Evolutionary conservation across 2,888 invertebrate species (phyloP).

Genomic region (Theretra japonica): DNA sequence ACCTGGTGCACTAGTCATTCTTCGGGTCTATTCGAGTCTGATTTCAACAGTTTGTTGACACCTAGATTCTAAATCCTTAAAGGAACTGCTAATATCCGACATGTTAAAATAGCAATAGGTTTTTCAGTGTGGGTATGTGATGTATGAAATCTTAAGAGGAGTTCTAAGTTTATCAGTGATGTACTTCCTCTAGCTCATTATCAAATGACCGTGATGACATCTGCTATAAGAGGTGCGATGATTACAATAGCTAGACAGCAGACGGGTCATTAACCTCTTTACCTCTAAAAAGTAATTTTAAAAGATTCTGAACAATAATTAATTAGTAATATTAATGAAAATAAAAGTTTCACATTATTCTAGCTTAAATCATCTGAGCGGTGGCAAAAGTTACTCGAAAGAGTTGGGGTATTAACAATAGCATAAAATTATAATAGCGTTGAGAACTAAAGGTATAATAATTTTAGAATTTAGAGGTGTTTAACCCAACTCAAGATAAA

Average conservation of each 20-base stretch:
- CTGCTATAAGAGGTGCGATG: no score
- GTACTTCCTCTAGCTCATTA: no score
- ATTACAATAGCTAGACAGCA: not conserved
- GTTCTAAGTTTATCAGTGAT: no score
- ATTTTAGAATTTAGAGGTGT: not conserved
- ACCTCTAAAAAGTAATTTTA: not conserved
- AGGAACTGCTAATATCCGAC: no score
- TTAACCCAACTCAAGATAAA: not conserved
- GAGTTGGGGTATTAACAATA: not conserved
- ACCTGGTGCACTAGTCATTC: no score
- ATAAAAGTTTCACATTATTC: not conserved
- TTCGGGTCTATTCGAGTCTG: no score
- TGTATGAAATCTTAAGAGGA: no score
- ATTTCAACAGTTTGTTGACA: no score
- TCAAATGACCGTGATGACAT: no score
- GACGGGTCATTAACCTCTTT: not conserved
- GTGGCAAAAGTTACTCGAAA: not conserved
- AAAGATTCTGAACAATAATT: not conserved
- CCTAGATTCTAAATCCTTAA: no score
- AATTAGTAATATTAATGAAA: not conserved
- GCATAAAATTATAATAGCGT: not conserved
- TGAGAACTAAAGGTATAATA: slow-evolving; percentile 2
- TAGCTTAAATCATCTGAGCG: not conserved
- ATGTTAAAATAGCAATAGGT: no score
- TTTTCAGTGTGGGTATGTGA: no score